Evolutionary conservation across 2,888 invertebrate genomes (phyloP), one percentile per base, ranked within the genome.

Genomic region (Mimachlamys varia): DNA sequence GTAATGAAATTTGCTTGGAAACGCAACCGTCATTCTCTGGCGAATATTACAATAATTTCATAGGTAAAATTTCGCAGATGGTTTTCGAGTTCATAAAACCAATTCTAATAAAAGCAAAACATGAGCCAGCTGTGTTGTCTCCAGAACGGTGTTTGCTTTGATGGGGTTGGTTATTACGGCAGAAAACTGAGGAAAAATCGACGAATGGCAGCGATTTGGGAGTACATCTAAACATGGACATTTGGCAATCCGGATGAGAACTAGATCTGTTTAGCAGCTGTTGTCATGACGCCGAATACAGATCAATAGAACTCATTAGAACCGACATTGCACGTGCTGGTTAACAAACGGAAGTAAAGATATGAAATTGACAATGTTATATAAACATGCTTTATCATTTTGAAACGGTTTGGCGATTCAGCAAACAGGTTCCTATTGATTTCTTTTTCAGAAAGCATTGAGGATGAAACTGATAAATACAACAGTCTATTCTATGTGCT

Each of bases 71-170:
- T 76, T 76, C 76, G 76, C 76, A 76, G 76, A 76, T 76, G 76
- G 76, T 76, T 76, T 76, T 76, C 76, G 76, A 76, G 76, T 76
- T 76, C 76, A 76, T 76, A 76, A 76, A 76, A 76, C 76, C 76
- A 76, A 76, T 76, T 76, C 76, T 76, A 76, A 76, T 76, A 76
- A 76, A 76, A 76, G 76, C 76, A 76, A 76, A 76, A 76, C 76
- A 76, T 76, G 13, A 76, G 33, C 27, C 76, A 76, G 33, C 76
- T 76, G 76, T 76, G 76, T 76, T 76, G 33, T 33, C 76, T 76
- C 76, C 33, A 76, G 76, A 76, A 27, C 15, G 13, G 33, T 76
- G 76, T 76, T 76, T 76, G 76, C 33, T 76, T 76, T 76, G 76
- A 76, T 76, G 76, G 76, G 12, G 76, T 19, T 76, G 76, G 27